Evolutionary conservation across 2,888 invertebrate species (phyloP).

Genomic region (Helobdella robusta): DNA sequence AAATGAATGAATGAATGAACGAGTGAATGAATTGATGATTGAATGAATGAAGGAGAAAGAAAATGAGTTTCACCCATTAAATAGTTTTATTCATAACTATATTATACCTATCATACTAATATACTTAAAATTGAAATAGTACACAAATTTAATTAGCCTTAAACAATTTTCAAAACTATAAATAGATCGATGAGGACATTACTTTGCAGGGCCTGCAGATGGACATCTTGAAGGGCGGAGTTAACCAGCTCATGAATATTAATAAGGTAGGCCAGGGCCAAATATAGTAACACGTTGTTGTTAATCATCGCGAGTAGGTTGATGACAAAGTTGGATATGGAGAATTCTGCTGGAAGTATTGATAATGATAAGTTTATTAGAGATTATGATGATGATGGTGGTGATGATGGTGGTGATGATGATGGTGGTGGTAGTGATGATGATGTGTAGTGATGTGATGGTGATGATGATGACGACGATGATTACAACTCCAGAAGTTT

Average conservation of each 20-base stretch:
- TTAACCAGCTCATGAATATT: conserved; percentile 10
- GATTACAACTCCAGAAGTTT: too few species aligned
- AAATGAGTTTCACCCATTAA: too few species aligned
- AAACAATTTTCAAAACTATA: too few species aligned
- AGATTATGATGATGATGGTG: not conserved
- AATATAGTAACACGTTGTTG: not conserved
- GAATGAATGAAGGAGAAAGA: too few species aligned
- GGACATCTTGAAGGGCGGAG: conserved; percentile 22
- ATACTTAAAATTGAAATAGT: too few species aligned
- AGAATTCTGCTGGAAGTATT: too few species aligned
- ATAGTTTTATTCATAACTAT: too few species aligned
- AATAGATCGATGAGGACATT: too few species aligned
- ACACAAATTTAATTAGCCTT: too few species aligned
- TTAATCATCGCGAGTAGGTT: conserved; percentile 5
- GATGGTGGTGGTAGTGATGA: not conserved
- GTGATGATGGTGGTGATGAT: not conserved
- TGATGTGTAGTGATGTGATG: not conserved
- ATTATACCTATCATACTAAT: too few species aligned
- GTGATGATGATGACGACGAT: conserved; percentile 1
- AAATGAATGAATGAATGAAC: conserved; percentile 6
- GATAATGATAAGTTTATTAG: too few species aligned
- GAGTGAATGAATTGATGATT: conserved; percentile 3
- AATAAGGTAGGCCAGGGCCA: not conserved
- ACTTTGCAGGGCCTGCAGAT: conserved; percentile 17
- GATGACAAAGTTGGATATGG: too few species aligned